These are phyloP conservation scores for Gonioctena quinquepunctata DNA, from an alignment of 1,140 invertebrate genomes.

Conservation along the genomic window DNA sequence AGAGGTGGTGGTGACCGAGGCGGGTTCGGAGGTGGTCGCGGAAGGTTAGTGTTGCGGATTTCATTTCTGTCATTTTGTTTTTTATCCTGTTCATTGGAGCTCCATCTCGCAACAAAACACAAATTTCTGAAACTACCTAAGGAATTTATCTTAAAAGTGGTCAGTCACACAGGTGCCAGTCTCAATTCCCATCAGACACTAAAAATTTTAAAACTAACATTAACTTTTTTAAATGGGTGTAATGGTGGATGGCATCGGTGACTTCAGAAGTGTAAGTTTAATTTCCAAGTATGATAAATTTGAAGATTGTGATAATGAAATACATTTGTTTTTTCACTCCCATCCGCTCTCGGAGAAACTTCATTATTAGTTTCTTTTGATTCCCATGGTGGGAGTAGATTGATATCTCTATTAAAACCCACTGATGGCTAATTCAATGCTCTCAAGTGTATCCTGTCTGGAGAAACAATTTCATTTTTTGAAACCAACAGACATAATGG, in stretches of 20 bases:
- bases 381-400: conserved; percentile 23
- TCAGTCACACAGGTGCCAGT: neutral
- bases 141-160: neutral
- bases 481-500: too few species aligned
- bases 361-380: conserved; percentile 47
- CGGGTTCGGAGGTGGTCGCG: conserved; percentile 43
- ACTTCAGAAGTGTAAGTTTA: too few species aligned
- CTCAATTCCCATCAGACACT: neutral
- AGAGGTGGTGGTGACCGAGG: conserved; percentile 46
- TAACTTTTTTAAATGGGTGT: neutral
- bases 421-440: conserved; percentile 14
- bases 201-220: neutral
- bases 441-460: conserved; percentile 50
- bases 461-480: conserved; percentile 48
- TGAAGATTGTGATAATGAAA: too few species aligned
- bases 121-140: neutral
- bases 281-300: too few species aligned
- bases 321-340: conserved; percentile 52
- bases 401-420: conserved; percentile 27
- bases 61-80: too few species aligned
- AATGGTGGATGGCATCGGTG: too few species aligned
- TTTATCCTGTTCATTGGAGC: conserved; percentile 54
- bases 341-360: conserved; percentile 54
- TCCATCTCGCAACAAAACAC: conserved; percentile 51
- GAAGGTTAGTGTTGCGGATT: conserved; percentile 40